These are phyloP conservation scores for Andrena marginata DNA, from an alignment of 2,888 invertebrate genomes.

Conservation along the genomic window DNA sequence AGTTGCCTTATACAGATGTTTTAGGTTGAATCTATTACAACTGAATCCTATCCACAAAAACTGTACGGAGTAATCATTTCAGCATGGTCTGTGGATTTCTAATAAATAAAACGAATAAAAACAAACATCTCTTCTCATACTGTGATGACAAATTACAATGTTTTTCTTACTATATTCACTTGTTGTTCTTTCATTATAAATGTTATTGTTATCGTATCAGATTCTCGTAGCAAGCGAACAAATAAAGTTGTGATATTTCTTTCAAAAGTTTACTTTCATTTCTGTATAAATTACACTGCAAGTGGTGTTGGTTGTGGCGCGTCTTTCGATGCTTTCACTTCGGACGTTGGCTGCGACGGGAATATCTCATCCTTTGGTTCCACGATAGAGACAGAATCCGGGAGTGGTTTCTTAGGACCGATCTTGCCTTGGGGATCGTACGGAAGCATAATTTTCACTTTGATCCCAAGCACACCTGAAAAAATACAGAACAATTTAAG, in stretches of 20 bases:
- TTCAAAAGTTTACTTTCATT: constrained; percentile 64
- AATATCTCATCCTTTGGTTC: constrained; percentile 98
- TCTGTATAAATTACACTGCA: constrained; percentile 78
- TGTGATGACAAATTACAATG: constrained; percentile 14
- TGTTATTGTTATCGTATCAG: constrained; percentile 18
- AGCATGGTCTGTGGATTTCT: constrained; percentile 29
- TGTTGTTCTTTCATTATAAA: constrained; percentile 7
- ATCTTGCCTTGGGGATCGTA: constrained; percentile 99
- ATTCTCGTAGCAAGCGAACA: not conserved
- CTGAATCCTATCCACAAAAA: not conserved
- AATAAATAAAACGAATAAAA: constrained; percentile 37
- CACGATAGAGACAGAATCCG: constrained; percentile 98
- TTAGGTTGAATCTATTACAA: constrained; percentile 4
- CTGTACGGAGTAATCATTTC: not conserved
- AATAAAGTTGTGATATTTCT: constrained; percentile 30
- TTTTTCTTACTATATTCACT: not conserved
- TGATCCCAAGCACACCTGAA: constrained; percentile 87
- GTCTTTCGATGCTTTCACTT: constrained; percentile 90
- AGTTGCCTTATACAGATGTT: not conserved
- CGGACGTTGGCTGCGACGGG: constrained; percentile 90
- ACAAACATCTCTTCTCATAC: constrained; percentile 7
- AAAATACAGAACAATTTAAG: constrained; percentile 36
- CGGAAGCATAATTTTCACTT: constrained; percentile 99
- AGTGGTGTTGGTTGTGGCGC: constrained; percentile 86
- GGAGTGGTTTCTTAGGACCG: constrained; percentile 98